These are phyloP conservation scores for Arothron firmamentum DNA, from an alignment of 2,113 vertebrate genomes.

Conservation along the genomic window DNA sequence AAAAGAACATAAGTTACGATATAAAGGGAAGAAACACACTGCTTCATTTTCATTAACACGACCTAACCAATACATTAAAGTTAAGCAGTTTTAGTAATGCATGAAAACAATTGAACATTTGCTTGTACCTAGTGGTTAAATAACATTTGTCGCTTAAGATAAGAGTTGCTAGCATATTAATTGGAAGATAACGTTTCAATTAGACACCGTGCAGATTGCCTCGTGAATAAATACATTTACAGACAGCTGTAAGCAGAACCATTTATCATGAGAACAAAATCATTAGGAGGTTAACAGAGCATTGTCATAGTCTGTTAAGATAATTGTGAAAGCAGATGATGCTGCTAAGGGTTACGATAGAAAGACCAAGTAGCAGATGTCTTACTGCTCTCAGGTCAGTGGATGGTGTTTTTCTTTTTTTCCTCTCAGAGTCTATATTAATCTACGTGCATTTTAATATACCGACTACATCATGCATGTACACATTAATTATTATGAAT, in stretches of 20 bases:
- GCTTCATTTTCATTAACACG: neutral
- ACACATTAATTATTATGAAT: constrained; percentile 53
- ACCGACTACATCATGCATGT: constrained; percentile 34
- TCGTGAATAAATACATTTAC: constrained; percentile 36
- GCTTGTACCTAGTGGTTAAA: constrained; percentile 11
- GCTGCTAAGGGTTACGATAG: constrained; percentile 31
- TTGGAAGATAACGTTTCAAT: constrained; percentile 42
- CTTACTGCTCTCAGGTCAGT: constrained; percentile 35
- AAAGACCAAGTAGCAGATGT: constrained; percentile 31
- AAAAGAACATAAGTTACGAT: neutral
- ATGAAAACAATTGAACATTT: constrained; percentile 16
- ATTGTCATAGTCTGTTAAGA: constrained; percentile 17
- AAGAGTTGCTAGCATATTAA: constrained; percentile 27
- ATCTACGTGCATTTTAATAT: constrained; percentile 40
- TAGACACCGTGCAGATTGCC: constrained; percentile 22
- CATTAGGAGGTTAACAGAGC: constrained; percentile 30
- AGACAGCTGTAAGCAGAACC: constrained; percentile 34
- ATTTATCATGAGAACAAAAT: constrained; percentile 52
- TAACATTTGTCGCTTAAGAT: constrained; percentile 10
- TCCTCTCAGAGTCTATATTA: constrained; percentile 6
- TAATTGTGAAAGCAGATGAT: constrained; percentile 36
- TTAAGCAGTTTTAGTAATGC: constrained; percentile 3
- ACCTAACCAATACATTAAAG: neutral
- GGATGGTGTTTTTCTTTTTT: constrained; percentile 12
- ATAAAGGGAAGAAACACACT: neutral